Conservation (phyloP, 1,140 invertebrate species). For the Aphaenogaster rudis region DNA sequence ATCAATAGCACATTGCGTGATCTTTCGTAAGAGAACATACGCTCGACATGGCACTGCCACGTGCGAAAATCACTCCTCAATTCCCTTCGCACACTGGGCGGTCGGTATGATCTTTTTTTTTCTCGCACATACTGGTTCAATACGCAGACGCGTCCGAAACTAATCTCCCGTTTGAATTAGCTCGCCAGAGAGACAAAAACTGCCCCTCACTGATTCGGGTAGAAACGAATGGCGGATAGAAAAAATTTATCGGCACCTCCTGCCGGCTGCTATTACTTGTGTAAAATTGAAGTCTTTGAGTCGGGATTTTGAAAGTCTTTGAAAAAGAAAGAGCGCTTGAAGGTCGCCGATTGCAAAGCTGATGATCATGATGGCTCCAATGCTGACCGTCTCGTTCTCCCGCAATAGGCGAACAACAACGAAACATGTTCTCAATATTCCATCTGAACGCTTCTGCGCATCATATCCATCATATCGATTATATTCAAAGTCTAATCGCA, state of each 20-base stretch:
- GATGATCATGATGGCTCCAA: background rate
- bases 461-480: background rate
- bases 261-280: conserved; percentile 29
- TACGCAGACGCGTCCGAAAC: conserved; percentile 63
- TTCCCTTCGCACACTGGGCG: conserved; percentile 65
- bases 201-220: conserved; percentile 61
- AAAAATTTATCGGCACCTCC: conserved; percentile 32
- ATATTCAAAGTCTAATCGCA: background rate
- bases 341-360: background rate
- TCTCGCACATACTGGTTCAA: conserved; percentile 58
- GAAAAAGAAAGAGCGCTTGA: background rate
- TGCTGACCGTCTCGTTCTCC: background rate
- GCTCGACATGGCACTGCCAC: conserved; percentile 54
- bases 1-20: background rate
- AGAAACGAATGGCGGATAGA: conserved; percentile 68
- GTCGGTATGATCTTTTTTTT: conserved; percentile 64
- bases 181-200: conserved; percentile 73
- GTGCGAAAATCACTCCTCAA: conserved; percentile 60
- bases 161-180: conserved; percentile 66
- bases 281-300: conserved; percentile 39
- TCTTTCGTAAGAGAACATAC: background rate
- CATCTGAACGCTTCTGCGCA: background rate
- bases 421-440: background rate
- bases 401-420: background rate
- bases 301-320: background rate